These are phyloP conservation scores for Hexactinellida sp. DNA, from an alignment of 37 sponge, comb jelly and placozoan genomes.

Conservation along the genomic window DNA sequence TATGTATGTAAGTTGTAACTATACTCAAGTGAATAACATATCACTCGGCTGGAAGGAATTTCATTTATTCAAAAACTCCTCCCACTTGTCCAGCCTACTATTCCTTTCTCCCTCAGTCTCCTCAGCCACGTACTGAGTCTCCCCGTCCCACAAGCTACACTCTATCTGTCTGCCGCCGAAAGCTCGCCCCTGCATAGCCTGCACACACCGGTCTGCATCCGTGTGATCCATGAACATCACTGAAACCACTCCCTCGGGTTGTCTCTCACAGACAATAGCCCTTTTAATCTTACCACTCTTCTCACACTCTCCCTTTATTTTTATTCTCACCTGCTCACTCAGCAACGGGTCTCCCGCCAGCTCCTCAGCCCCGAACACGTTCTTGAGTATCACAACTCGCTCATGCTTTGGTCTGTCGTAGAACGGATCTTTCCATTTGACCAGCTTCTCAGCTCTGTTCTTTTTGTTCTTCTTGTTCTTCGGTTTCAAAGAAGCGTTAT, in stretches of 20 bases:
- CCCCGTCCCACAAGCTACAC: slow-evolving; percentile 75
- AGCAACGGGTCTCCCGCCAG: slow-evolving; percentile 66
- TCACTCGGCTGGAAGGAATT: no score
- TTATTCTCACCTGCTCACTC: slow-evolving; percentile 67
- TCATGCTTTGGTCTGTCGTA: slow-evolving; percentile 43
- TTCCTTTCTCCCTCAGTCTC: slow-evolving; percentile 80
- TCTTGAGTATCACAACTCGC: slow-evolving; percentile 64
- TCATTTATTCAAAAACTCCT: slow-evolving; percentile 50
- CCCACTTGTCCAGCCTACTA: slow-evolving; percentile 69
- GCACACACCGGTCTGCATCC: background rate
- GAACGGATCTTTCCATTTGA: slow-evolving; percentile 32
- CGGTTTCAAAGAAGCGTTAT: slow-evolving; percentile 65
- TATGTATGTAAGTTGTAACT: no score
- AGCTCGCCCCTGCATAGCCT: slow-evolving; percentile 55
- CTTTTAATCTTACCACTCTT: slow-evolving; percentile 87
- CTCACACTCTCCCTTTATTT: slow-evolving; percentile 72
- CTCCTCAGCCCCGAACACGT: slow-evolving; percentile 76
- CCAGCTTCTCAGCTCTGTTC: slow-evolving; percentile 33
- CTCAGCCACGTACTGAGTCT: slow-evolving; percentile 67
- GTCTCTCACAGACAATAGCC: slow-evolving; percentile 79
- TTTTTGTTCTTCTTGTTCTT: slow-evolving; percentile 54
- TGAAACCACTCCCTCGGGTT: slow-evolving; percentile 84
- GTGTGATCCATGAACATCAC: slow-evolving; percentile 60
- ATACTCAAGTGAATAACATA: no score
- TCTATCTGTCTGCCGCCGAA: slow-evolving; percentile 57